Conservation (phyloP, 2,888 invertebrate genomes). For the Neoitamus cyanurus region DNA sequence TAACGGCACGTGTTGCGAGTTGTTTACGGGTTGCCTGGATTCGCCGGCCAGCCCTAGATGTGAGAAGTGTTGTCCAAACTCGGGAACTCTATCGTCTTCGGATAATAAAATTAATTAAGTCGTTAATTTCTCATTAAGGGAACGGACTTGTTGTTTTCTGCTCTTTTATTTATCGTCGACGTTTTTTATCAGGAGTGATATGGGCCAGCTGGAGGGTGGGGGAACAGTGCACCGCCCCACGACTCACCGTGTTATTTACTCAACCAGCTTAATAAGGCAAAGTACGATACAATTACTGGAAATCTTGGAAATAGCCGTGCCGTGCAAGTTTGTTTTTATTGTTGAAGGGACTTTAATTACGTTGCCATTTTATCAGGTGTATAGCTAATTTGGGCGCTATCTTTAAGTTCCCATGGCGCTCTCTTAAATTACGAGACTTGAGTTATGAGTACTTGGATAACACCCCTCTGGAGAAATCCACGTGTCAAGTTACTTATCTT, state of each 20-base stretch:
- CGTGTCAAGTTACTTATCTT: not conserved
- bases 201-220: not conserved
- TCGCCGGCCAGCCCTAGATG: not conserved
- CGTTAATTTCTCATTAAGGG: conserved; percentile 65
- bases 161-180: conserved; percentile 19
- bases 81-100: conserved; percentile 15
- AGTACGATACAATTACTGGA: not conserved
- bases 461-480: not conserved
- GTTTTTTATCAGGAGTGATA: conserved; percentile 34
- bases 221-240: not conserved
- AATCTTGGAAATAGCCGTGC: not conserved
- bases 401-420: not conserved
- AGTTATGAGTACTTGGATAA: not conserved
- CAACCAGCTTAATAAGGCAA: not conserved
- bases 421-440: not conserved
- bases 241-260: not conserved
- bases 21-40: conserved; percentile 21
- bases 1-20: conserved; percentile 30
- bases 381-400: not conserved
- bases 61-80: conserved; percentile 30
- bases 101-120: conserved; percentile 64
- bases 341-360: not conserved
- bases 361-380: not conserved
- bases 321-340: not conserved
- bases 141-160: conserved; percentile 20